A percentile compares a stretch with the other conserved stretches of the same genome.
These are phyloP conservation scores for Chironomus tentans DNA, from an alignment of 2,888 invertebrate genomes.

Conservation along the genomic window DNA sequence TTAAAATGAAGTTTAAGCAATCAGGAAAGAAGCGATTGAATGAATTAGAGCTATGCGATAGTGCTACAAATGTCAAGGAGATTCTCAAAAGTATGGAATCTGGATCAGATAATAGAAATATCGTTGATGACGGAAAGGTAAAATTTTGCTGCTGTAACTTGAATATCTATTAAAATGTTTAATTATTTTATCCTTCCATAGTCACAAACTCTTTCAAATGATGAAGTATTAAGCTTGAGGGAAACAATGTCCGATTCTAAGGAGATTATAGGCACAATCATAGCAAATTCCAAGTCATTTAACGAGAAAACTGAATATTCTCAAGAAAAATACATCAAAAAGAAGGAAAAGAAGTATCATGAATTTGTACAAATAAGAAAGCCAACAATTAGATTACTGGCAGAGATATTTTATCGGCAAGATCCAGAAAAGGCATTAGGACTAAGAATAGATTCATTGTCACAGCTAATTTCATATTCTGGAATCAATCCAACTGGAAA, in stretches of 20 bases:
- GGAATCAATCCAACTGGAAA: slow-evolving; percentile 71
- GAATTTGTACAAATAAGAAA: slow-evolving; percentile 68
- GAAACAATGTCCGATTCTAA: slow-evolving; percentile 67
- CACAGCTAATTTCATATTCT: slow-evolving; percentile 74
- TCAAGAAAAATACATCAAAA: slow-evolving; percentile 88
- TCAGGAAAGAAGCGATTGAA: slow-evolving; percentile 47
- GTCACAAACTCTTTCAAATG: slow-evolving; percentile 73
- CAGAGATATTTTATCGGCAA: slow-evolving; percentile 74
- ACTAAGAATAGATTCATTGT: slow-evolving; percentile 76
- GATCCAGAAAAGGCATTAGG: slow-evolving; percentile 67
- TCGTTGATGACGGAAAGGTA: slow-evolving; percentile 53
- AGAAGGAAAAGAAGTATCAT: slow-evolving; percentile 90
- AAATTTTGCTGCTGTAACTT: neutral
- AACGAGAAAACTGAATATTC: slow-evolving; percentile 82
- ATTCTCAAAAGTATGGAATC: slow-evolving; percentile 56
- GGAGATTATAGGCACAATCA: slow-evolving; percentile 76
- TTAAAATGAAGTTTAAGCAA: slow-evolving; percentile 60
- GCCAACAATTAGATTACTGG: slow-evolving; percentile 72
- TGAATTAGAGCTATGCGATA: slow-evolving; percentile 46
- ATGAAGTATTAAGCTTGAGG: slow-evolving; percentile 72
- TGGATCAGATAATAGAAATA: slow-evolving; percentile 75
- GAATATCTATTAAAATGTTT: neutral
- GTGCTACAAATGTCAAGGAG: slow-evolving; percentile 50
- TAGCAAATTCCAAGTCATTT: slow-evolving; percentile 88
- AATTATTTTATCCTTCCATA: slow-evolving; percentile 32